Evolutionary conservation across 2,888 invertebrate genomes (phyloP), one percentile per base, ranked within the genome.

Genomic region (Galerucella pusilla): DNA sequence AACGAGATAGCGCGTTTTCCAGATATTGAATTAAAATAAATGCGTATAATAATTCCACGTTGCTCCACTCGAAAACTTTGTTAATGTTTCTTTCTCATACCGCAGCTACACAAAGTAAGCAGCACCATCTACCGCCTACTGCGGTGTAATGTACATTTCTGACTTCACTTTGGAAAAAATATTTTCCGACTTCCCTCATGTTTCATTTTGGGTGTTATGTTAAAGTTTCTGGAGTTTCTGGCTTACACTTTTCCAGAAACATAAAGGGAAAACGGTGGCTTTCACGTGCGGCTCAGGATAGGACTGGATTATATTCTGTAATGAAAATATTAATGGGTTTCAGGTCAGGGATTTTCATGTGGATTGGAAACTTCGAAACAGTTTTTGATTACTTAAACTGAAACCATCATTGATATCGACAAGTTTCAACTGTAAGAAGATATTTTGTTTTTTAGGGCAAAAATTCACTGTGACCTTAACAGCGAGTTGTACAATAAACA

Each of bases 121-220:
- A 59, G 35, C 35, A 60, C 60, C 45, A 20, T 72, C 66, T 72
- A 66, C 72, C 72, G 59, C 72, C 66, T 28, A 35, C 59, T 60
- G 72, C 60, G 60, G 72, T 60, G 52, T 72, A 72, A 72, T 66
- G 66, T 72, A 72, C 66, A 72, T 72, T 66, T 72, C 72, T 66
- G 72, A 59, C 71, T 65, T 65, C 57, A 66, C 65, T 71, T 66
- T 25, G 42, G 68, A 74, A 74, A 68, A 69, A 74, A 74, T 69
- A 74, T 74, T 74, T 69, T 46, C 61, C 59, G 74, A 74, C 65
- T 74, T 69, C 65, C 59, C 46, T 59, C 65, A 74, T 74, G 74
- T 74, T 74, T 74, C 74, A 74, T 69, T 46, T 70, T 66, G 74
- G 68, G 69, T 74, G 69, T 74, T 69, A 74, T 74, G 68, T 74